Evolutionary conservation across 2,113 vertebrate species (phyloP), one percentile per base, ranked within the genome.

Genomic region (Daubentonia madagascariensis): DNA sequence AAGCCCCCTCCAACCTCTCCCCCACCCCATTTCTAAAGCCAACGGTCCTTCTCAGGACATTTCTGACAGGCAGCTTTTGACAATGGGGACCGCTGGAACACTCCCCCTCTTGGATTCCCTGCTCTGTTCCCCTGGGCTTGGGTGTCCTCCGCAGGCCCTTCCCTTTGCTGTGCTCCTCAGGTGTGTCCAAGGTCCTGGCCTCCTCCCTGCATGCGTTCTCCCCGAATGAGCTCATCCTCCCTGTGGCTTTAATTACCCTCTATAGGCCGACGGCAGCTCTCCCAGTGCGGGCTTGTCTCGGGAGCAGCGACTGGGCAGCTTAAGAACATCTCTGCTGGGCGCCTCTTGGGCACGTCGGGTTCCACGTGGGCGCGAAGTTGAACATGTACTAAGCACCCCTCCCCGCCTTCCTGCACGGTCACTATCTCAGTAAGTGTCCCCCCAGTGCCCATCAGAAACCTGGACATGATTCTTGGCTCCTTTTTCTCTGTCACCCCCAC

Each of bases 241-340:
- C 54, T 8, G 0, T 70, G 61, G 72, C 57, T 88, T 85, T 91
- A 65, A 61, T 88, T 72, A 90, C n/a, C 45, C 61, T 50, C 13
- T 17, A 5, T 6, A 83, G 84, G 83, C n/a, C 35, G 9, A 1
- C 35, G 35, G 23, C 68, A 0, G 25, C 54, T 45, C 85, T 50
- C 59, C 89, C 65, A 93, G 89, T 76, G 94, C 0, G 3, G 95
- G 78, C 96, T 96, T 96, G 81, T 45, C 86, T 89, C 1, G 6
- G 52, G 61, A 95, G 59, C 45, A 37, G 30, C 11, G 6, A 9
- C 35, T 5, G 37, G 75, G 43, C 76, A 11, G 30, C 83, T 37
- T 14, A 8, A 1, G 54, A 50, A 50, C 16, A 4, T n/a, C 72
- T 85, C 57, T 6, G 35, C 22, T 8, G 2, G 78, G 8, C 28